phyloP scores from a whole-genome alignment of 2,888 invertebrate species.

The Leptothorax acervorum region DNA sequence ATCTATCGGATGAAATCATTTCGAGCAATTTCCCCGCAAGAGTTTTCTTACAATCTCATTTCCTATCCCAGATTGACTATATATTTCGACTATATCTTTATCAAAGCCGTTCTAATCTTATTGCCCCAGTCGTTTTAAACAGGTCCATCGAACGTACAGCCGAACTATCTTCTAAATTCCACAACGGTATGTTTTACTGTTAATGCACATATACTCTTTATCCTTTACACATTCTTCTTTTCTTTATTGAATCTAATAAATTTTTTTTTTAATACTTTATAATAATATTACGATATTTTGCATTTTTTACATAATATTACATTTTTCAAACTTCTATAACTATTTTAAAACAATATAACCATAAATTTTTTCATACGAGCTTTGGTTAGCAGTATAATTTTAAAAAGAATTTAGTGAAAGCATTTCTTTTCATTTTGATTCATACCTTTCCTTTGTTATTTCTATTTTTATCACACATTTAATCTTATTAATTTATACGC shows the following conservation, averaged over 20 bases:
- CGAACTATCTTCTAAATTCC: not conserved
- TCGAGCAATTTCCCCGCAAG: not conserved
- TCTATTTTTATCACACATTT: not conserved
- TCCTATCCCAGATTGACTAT: constrained; percentile 4
- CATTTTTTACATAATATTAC: not conserved
- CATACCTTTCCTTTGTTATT: not conserved
- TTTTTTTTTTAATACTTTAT: not conserved
- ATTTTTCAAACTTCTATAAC: not conserved
- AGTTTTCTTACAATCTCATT: constrained; percentile 12
- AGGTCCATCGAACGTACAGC: not conserved
- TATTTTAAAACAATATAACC: not conserved
- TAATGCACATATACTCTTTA: not conserved
- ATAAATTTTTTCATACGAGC: not conserved
- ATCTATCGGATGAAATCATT: constrained; percentile 35
- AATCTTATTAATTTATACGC: not conserved
- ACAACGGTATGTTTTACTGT: constrained; percentile 32
- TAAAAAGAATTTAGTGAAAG: not conserved
- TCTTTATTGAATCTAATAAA: not conserved
- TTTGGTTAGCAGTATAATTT: constrained; percentile 1
- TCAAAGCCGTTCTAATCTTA: not conserved
- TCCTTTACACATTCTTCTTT: not conserved
- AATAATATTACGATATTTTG: not conserved
- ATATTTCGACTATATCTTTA: constrained; percentile 9
- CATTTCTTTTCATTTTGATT: not conserved
- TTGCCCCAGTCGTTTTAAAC: not conserved